phyloP scores from a whole-genome alignment of 53 echinoderm and acorn worm species.

The Antedon mediterranea region DNA sequence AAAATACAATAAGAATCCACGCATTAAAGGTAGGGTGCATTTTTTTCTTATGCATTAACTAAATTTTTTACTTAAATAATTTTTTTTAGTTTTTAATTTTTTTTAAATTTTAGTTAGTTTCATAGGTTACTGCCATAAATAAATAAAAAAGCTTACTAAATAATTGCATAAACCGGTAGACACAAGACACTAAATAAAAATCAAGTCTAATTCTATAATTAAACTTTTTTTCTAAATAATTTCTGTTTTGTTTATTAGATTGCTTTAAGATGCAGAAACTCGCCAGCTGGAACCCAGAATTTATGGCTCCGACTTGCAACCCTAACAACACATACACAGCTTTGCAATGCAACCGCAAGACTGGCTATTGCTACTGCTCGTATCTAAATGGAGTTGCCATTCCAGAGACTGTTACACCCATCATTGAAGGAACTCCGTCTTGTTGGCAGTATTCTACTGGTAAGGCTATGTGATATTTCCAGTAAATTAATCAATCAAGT shows the following conservation, averaged over 20 bases:
- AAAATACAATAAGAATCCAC: not conserved
- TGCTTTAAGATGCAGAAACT: conserved; percentile 32
- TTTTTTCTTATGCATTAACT: too few species aligned
- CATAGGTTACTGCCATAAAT: too few species aligned
- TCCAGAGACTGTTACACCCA: conserved; percentile 30
- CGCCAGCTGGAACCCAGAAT: conserved; percentile 18
- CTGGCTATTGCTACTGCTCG: conserved; percentile 42
- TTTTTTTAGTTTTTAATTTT: too few species aligned
- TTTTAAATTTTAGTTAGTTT: too few species aligned
- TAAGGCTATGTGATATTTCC: not conserved
- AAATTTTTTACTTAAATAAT: too few species aligned
- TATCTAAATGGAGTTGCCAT: conserved; percentile 25
- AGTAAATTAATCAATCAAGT: too few species aligned
- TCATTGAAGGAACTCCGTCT: conserved; percentile 30
- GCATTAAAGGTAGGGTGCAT: too few species aligned
- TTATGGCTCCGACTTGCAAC: conserved; percentile 40
- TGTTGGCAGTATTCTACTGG: conserved; percentile 38
- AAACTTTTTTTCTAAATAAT: not conserved
- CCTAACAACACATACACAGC: conserved; percentile 55
- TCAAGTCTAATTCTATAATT: too few species aligned
- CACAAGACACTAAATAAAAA: too few species aligned
- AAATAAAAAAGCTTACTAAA: too few species aligned
- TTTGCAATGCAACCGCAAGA: conserved; percentile 48
- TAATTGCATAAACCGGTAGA: too few species aligned
- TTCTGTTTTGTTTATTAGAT: not conserved